Conservation (phyloP, 2,797 vertebrate genomes). For the Microhierax caerulescens region DNA sequence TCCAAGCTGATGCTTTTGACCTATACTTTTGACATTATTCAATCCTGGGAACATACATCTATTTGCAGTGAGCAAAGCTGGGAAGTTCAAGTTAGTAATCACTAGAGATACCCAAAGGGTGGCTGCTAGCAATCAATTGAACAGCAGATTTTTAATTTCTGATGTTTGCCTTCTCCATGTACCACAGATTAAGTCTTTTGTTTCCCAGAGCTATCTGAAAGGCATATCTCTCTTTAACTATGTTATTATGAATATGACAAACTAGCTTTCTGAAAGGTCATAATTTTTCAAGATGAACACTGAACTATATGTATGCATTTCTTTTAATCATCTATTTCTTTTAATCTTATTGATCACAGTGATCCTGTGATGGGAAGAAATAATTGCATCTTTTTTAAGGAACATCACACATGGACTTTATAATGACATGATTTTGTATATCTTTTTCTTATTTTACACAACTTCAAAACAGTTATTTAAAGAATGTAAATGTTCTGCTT, state of each 20-base stretch:
- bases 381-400: neutral
- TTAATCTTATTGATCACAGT: constrained; percentile 40
- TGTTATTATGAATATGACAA: neutral
- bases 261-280: neutral
- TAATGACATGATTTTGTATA: neutral
- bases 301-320: neutral
- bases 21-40: neutral
- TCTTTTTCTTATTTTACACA: neutral
- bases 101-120: neutral
- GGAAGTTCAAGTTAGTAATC: neutral
- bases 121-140: neutral
- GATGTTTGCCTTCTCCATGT: neutral
- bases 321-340: constrained; percentile 32
- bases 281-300: neutral
- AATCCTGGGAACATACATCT: neutral
- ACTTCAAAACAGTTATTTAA: constrained; percentile 14
- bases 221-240: neutral
- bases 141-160: neutral
- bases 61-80: neutral
- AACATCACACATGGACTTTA: neutral
- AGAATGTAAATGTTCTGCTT: neutral
- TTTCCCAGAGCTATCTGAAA: neutral
- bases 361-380: neutral
- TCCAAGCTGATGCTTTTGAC: neutral
- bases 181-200: neutral